Evolutionary conservation across 2,113 vertebrate species (phyloP).

Genomic region (Misgurnus mizolepis): DNA sequence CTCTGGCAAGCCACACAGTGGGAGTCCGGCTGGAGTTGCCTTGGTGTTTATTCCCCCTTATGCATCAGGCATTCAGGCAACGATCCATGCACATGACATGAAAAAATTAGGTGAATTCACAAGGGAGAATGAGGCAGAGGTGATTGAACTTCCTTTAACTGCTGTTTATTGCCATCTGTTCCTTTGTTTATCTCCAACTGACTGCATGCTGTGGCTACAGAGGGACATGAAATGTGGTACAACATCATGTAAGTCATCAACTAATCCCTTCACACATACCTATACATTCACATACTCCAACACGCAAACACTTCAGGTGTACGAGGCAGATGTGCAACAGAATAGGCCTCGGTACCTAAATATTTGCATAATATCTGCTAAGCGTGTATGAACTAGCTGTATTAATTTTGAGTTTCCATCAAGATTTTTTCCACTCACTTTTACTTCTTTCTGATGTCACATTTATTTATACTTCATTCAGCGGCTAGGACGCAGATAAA

Average conservation of each 20-base stretch:
- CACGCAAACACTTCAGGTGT: constrained; percentile 20
- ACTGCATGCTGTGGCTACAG: constrained; percentile 70
- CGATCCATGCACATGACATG: too few species aligned
- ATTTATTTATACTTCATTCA: constrained; percentile 86
- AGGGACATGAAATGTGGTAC: constrained; percentile 71
- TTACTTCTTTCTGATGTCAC: constrained; percentile 65
- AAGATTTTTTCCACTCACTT: constrained; percentile 72
- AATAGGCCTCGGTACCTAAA: constrained; percentile 10
- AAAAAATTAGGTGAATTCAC: neutral
- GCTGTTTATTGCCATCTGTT: constrained; percentile 86
- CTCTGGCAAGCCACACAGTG: too few species aligned
- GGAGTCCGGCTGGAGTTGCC: too few species aligned
- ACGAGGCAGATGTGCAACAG: constrained; percentile 34
- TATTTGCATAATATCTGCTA: constrained; percentile 4
- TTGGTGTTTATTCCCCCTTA: too few species aligned
- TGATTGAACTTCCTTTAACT: constrained; percentile 47
- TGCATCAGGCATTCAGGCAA: too few species aligned
- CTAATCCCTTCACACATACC: constrained; percentile 83
- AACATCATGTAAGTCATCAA: constrained; percentile 79
- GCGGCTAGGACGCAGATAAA: constrained; percentile 84
- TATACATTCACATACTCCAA: constrained; percentile 72
- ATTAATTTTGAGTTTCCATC: neutral
- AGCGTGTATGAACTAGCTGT: neutral
- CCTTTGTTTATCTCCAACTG: constrained; percentile 70
- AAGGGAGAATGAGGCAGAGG: constrained; percentile 28